Conservation (phyloP, 2,113 vertebrate species). For the Caloenas nicobarica region DNA sequence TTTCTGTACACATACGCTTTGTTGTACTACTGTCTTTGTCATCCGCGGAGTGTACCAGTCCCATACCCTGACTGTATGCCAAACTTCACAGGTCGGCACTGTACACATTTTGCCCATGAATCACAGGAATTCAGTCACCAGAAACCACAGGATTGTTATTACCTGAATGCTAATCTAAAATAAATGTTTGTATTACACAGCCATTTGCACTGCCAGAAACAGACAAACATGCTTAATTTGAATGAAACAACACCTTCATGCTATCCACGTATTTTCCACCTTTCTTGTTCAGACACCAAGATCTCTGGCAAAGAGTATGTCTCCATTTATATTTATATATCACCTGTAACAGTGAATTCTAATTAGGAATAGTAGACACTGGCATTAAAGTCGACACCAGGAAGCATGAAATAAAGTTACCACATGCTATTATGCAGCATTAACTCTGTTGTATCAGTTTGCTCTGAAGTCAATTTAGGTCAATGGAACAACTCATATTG, state of each 20-base stretch:
- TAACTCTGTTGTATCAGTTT: background rate
- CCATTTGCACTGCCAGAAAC: background rate
- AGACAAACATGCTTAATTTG: background rate
- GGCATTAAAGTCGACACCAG: background rate
- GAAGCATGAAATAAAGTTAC: background rate
- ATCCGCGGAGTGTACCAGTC: background rate
- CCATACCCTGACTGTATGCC: background rate
- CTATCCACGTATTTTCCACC: background rate
- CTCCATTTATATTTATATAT: background rate
- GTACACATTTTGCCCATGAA: background rate
- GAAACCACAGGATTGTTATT: background rate
- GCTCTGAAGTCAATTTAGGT: background rate
- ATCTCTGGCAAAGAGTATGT: background rate
- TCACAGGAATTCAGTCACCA: background rate
- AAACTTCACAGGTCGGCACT: background rate
- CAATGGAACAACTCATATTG: background rate
- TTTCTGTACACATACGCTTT: background rate
- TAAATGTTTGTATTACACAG: background rate
- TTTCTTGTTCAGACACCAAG: background rate
- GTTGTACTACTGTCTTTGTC: background rate
- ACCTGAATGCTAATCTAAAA: background rate
- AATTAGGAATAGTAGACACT: background rate
- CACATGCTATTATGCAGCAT: background rate
- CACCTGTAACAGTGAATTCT: background rate
- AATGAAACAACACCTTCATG: background rate